phyloP scores from a whole-genome alignment of 1,140 invertebrate species.

The Tyrophagus putrescentiae region DNA sequence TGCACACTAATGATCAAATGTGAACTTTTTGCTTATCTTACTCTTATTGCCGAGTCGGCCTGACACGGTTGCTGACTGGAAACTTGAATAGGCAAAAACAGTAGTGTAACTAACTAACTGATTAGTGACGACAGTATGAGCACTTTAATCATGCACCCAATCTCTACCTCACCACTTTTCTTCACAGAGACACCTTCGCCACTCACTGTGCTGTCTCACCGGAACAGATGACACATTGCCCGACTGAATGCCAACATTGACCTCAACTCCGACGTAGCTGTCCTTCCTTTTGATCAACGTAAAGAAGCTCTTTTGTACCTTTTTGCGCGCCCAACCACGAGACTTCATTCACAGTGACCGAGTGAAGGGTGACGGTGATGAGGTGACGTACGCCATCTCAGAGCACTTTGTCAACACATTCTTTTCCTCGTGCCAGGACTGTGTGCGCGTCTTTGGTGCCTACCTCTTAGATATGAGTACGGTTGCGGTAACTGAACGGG shows the following conservation, averaged over 20 bases:
- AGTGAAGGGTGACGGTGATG: neutral
- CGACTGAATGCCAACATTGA: constrained; percentile 10
- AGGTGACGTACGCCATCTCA: constrained; percentile 15
- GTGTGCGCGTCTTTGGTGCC: constrained; percentile 12
- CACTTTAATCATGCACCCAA: too few relatives aligned
- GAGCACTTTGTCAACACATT: constrained; percentile 16
- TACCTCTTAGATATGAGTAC: constrained; percentile 14
- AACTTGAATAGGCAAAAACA: too few relatives aligned
- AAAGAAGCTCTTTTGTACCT: constrained; percentile 17
- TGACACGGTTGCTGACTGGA: too few relatives aligned
- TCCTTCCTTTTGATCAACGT: constrained; percentile 16
- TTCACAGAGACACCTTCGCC: constrained; percentile 14
- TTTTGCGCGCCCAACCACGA: constrained; percentile 18
- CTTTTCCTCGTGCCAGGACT: constrained; percentile 13
- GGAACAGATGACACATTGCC: constrained; percentile 22
- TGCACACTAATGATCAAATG: too few relatives aligned
- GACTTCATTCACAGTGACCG: constrained; percentile 1
- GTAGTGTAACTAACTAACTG: too few relatives aligned
- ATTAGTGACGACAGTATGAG: too few relatives aligned
- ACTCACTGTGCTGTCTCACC: constrained; percentile 21
- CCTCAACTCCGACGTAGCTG: constrained; percentile 11
- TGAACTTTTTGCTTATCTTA: too few relatives aligned
- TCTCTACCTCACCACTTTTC: too few relatives aligned
- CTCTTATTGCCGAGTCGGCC: too few relatives aligned
- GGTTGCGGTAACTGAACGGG: neutral